phyloP scores from a whole-genome alignment of 2,113 vertebrate species.

The Neogobius melanostomus region DNA sequence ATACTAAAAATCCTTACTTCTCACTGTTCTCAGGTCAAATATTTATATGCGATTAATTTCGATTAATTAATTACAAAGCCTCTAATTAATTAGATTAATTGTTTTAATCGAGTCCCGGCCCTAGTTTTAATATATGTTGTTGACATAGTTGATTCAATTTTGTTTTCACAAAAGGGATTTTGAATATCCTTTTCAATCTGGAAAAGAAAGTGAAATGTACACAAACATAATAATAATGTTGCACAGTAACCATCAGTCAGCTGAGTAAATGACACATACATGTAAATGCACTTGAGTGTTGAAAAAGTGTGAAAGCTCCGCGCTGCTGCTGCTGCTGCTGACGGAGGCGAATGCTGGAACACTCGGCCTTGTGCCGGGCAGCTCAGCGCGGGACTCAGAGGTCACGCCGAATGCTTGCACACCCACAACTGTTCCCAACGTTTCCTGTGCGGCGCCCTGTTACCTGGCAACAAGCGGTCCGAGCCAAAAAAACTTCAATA shows the following conservation, averaged over 20 bases:
- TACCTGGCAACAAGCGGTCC: constrained; percentile 53
- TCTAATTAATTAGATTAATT: too few relatives aligned
- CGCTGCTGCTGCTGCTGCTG: constrained; percentile 16
- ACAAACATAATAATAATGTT: background rate
- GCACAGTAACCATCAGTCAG: background rate
- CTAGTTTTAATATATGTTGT: too few relatives aligned
- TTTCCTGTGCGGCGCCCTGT: constrained; percentile 48
- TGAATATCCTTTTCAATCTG: too few relatives aligned
- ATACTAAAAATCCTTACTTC: too few relatives aligned
- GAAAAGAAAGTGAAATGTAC: too few relatives aligned
- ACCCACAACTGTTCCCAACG: constrained; percentile 38
- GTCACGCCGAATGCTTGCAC: constrained; percentile 44
- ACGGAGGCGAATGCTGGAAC: constrained; percentile 32
- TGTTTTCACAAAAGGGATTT: too few relatives aligned
- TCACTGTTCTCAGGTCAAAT: too few relatives aligned
- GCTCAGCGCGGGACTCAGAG: constrained; percentile 44
- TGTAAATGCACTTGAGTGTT: background rate
- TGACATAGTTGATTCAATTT: too few relatives aligned
- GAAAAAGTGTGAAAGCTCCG: background rate
- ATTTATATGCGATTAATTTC: too few relatives aligned
- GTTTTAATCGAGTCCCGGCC: too few relatives aligned
- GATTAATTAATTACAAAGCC: too few relatives aligned
- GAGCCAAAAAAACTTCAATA: background rate
- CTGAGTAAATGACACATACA: background rate
- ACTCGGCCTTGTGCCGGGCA: constrained; percentile 38